Evolutionary conservation across 2,113 vertebrate genomes (phyloP).

Genomic region (Hypocryptadius cinnamomeus): DNA sequence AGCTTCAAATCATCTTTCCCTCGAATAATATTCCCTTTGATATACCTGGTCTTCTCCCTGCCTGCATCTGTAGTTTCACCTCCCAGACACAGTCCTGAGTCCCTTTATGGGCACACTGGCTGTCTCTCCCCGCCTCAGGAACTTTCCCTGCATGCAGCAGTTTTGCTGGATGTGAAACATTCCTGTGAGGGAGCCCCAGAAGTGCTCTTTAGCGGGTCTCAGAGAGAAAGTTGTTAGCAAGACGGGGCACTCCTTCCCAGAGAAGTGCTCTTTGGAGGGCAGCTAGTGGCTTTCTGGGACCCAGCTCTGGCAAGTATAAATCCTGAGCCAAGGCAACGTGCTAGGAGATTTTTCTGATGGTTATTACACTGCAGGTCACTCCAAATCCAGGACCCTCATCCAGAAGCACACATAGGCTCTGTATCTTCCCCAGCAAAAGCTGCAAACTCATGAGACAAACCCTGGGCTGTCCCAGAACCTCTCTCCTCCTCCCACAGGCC

Average conservation of each 20-base stretch:
- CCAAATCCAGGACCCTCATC: background rate
- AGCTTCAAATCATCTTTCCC: background rate
- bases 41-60: background rate
- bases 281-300: background rate
- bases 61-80: background rate
- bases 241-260: background rate
- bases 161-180: background rate
- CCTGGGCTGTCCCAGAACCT: background rate
- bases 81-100: background rate
- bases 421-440: background rate
- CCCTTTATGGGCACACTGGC: background rate
- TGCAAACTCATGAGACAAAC: background rate
- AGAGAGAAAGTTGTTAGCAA: background rate
- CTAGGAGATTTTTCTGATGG: background rate
- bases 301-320: background rate
- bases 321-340: background rate
- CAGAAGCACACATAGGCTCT: background rate
- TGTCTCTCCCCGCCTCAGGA: background rate
- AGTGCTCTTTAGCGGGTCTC: background rate
- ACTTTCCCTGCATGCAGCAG: fast-evolving
- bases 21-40: background rate
- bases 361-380: background rate
- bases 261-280: background rate
- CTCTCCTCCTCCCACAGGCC: background rate
- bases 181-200: background rate